Evolutionary conservation across 1,140 invertebrate species (phyloP).

Genomic region (Brachionus plicatilis): DNA sequence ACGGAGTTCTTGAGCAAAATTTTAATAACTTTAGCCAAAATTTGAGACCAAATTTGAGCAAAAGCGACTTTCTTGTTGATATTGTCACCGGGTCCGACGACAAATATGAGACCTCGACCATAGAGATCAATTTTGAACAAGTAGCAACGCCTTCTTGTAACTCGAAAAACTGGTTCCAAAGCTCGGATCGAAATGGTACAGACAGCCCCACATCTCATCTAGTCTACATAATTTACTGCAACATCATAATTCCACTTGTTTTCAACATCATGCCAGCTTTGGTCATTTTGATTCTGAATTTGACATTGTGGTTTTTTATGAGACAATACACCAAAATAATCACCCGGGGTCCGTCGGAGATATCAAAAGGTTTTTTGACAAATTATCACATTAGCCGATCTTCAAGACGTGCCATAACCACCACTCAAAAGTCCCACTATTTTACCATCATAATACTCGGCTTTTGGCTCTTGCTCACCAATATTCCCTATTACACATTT

Average conservation of each 20-base stretch:
- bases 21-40: not conserved
- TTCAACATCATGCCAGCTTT: conserved; percentile 23
- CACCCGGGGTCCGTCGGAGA: not conserved
- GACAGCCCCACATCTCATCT: not conserved
- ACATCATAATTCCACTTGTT: conserved; percentile 27
- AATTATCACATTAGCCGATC: not conserved
- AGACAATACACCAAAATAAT: conserved; percentile 20
- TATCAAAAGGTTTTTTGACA: not conserved
- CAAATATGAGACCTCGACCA: not conserved
- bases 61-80: not conserved
- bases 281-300: conserved; percentile 9
- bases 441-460: conserved; percentile 30
- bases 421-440: conserved; percentile 26
- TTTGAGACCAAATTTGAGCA: not conserved
- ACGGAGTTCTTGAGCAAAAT: not conserved
- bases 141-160: not conserved
- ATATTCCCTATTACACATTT: conserved; percentile 27
- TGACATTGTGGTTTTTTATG: conserved; percentile 14
- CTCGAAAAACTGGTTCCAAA: not conserved
- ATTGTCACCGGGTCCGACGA: not conserved
- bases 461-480: conserved; percentile 27
- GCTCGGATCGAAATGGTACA: not conserved
- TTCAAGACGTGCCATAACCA: conserved; percentile 1
- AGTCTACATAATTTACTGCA: conserved; percentile 3
- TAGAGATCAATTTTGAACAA: not conserved